Evolutionary conservation across 2,113 vertebrate species (phyloP), one percentile per base, ranked within the genome.

Genomic region (Neolamprologus tretocephalus): DNA sequence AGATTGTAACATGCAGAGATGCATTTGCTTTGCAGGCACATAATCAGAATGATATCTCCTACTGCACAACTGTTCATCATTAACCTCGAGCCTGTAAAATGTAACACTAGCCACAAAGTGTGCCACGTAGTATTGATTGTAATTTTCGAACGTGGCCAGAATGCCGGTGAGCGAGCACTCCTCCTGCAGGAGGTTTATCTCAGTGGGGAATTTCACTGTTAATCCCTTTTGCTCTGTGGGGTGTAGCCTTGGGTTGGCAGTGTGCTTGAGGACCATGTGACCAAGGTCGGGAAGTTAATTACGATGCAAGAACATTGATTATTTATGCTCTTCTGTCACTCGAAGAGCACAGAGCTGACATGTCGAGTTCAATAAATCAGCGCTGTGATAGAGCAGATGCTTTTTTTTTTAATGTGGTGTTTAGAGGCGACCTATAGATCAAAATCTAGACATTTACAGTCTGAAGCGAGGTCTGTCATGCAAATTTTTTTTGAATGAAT

Each of bases 321-420:
- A 96, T 96, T 96, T 89, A 96, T 81, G 91, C 73, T 81, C 2
- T 8, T 53, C 71, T 93, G 92, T 90, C 88, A 92, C 81, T 85
- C 17, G 35, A 91, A 91, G 87, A 91, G 89, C 90, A 90, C 53
- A 86, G 82, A 81, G 80, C 88, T 86, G 86, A 80, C 81, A 81
- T 33, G 86, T 73, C 81, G 63, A 37, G 40, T 87, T 91, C 85
- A 89, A 88, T 87, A 90, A 85, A 82, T 89, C 73, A 81, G 80
- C 89, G 78, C 21, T 14, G 71, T 78, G 81, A 40, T 37, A 66
- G 61, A 68, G 7, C 33, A 68, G 19, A 68, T 83, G 58, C 78
- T 73, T 7, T 17, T 26, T 81, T 79, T 28, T 55, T 19, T 8
- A 47, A 79, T 79, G 58, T 35, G 81, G 85, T 71, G 78, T 79